Percentiles rank a stretch among this genome's conserved stretches.
These are phyloP conservation scores for Danionella dracula DNA, from an alignment of 2,797 vertebrate genomes.

Conservation along the genomic window DNA sequence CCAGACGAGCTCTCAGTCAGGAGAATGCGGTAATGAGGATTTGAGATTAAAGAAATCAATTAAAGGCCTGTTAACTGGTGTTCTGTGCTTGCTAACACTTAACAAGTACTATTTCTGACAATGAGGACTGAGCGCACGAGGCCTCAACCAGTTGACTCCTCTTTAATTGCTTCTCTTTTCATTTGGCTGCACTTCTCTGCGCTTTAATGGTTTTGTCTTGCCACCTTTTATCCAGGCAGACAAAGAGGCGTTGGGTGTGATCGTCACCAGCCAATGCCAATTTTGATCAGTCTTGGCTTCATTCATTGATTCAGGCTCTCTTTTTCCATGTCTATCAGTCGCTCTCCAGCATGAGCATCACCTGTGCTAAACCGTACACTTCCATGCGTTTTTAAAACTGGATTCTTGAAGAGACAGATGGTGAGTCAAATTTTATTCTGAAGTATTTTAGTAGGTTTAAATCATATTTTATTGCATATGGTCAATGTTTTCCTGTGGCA, in stretches of 20 bases:
- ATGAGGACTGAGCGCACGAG: slow-evolving; percentile 55
- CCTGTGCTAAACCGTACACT: slow-evolving; percentile 4
- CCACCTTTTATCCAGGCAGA: slow-evolving; percentile 38
- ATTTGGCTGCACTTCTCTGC: slow-evolving; percentile 41
- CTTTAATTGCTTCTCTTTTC: slow-evolving; percentile 67
- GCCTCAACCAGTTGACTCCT: slow-evolving; percentile 63
- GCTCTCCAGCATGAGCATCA: slow-evolving; percentile 20
- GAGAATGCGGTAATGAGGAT: slow-evolving; percentile 76
- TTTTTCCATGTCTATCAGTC: slow-evolving; percentile 40
- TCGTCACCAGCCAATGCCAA: slow-evolving; percentile 14
- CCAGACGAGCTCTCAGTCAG: slow-evolving; percentile 62
- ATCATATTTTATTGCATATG: too few relatives aligned
- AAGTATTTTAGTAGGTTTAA: not conserved
- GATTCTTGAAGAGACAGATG: not conserved
- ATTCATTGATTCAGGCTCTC: slow-evolving; percentile 41
- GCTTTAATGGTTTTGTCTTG: slow-evolving; percentile 30
- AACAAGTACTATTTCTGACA: slow-evolving; percentile 63
- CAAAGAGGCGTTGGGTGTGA: slow-evolving; percentile 31
- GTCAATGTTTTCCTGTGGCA: too few relatives aligned
- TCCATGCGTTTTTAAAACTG: not conserved
- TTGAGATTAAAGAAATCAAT: slow-evolving; percentile 67
- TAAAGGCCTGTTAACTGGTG: slow-evolving; percentile 63
- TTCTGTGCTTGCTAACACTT: slow-evolving; percentile 54
- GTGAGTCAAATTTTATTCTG: not conserved
- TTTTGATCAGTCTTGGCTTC: not conserved